phyloP scores from a whole-genome alignment of 2,113 vertebrate species.

The Sakesphorus luctuosus region DNA sequence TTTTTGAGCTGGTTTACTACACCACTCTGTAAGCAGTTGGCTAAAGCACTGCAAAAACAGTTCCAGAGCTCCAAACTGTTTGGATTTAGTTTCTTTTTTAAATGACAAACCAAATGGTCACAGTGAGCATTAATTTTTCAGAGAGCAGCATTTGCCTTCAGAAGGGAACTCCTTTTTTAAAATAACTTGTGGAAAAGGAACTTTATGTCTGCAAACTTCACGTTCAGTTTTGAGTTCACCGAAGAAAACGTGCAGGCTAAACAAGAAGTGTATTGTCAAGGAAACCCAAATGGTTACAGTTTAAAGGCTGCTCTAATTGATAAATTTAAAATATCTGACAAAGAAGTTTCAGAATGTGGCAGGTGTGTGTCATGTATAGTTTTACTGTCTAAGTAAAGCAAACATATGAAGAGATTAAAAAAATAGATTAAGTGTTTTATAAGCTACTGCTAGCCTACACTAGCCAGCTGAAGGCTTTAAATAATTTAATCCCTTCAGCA shows the following conservation, averaged over 20 bases:
- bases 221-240: not conserved
- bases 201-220: not conserved
- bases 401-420: constrained; percentile 83
- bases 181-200: not conserved
- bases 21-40: not conserved
- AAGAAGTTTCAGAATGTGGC: constrained; percentile 71
- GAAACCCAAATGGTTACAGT: constrained; percentile 7
- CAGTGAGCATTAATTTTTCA: not conserved
- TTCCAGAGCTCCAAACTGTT: not conserved
- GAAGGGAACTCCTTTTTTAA: not conserved
- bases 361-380: constrained; percentile 72
- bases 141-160: not conserved
- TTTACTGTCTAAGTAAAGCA: constrained; percentile 77
- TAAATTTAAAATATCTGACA: constrained; percentile 58
- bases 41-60: not conserved
- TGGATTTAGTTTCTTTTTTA: not conserved
- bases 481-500: constrained; percentile 88
- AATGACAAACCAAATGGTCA: not conserved
- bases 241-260: not conserved
- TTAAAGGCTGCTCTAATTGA: constrained; percentile 42
- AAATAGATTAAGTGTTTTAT: constrained; percentile 85
- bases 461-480: constrained; percentile 85
- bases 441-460: constrained; percentile 80
- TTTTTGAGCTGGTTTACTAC: not conserved
- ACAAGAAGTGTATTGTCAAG: constrained; percentile 41